Evolutionary conservation across 2,113 vertebrate genomes (phyloP).

Genomic region (Micronycteris hirsuta): DNA sequence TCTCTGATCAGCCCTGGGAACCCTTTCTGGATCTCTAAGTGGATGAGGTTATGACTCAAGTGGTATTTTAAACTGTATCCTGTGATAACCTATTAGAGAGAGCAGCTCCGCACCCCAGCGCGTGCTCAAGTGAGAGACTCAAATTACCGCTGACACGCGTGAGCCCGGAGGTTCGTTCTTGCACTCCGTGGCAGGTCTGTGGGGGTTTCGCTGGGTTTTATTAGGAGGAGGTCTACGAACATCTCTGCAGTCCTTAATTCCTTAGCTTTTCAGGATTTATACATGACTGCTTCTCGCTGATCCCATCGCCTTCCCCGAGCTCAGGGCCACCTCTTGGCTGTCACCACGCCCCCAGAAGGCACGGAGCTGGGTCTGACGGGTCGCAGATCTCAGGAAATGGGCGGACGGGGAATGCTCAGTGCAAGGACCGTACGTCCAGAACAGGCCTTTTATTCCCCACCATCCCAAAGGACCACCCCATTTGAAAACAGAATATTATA

Average conservation of each 20-base stretch:
- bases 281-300: not conserved
- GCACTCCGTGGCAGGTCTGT: not conserved
- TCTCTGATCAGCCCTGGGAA: constrained; percentile 70
- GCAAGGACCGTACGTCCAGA: not conserved
- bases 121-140: not conserved
- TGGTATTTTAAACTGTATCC: constrained; percentile 71
- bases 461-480: not conserved
- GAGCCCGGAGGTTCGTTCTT: not conserved
- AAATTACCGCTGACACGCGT: constrained; percentile 11
- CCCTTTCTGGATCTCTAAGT: constrained; percentile 71
- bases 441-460: not conserved
- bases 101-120: not conserved
- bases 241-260: not conserved
- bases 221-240: constrained; percentile 24
- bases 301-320: not conserved
- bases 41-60: constrained; percentile 74
- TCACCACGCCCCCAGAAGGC: not conserved
- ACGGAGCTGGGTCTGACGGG: not conserved
- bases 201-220: constrained; percentile 11
- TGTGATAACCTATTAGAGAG: constrained; percentile 65
- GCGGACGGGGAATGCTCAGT: not conserved
- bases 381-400: not conserved
- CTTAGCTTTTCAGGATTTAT: not conserved
- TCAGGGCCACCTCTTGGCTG: not conserved
- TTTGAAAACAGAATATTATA: not conserved